Evolutionary conservation across 2,888 invertebrate genomes (phyloP).

Genomic region (Alcis repandata): DNA sequence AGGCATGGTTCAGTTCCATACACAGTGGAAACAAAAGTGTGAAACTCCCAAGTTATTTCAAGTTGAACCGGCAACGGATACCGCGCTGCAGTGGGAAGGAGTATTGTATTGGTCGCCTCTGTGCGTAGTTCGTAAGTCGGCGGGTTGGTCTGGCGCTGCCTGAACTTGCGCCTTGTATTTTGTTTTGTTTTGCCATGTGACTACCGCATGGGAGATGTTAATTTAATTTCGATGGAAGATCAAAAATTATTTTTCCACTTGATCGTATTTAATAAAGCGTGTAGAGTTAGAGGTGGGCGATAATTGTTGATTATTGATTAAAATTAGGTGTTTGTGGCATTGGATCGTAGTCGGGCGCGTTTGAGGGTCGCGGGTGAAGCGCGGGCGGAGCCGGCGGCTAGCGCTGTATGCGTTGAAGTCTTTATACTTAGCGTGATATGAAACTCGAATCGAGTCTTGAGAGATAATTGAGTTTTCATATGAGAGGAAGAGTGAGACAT

Average conservation of each 20-base stretch:
- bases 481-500: no score
- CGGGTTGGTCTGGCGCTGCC: slow-evolving; percentile 51
- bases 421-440: no score
- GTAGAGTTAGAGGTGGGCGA: slow-evolving; percentile 84
- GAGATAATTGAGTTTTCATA: no score
- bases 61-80: no score
- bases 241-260: slow-evolving; percentile 86
- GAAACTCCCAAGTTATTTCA: not conserved
- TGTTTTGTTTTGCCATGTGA: slow-evolving; percentile 75
- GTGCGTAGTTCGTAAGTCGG: slow-evolving; percentile 51
- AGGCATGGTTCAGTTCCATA: not conserved
- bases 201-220: slow-evolving; percentile 72
- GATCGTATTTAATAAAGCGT: slow-evolving; percentile 81
- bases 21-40: not conserved
- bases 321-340: slow-evolving; percentile 83
- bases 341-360: slow-evolving; percentile 68
- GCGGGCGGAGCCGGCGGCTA: slow-evolving; percentile 6
- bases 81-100: not conserved
- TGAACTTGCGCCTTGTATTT: slow-evolving; percentile 69
- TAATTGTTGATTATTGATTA: slow-evolving; percentile 87
- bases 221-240: slow-evolving; percentile 81
- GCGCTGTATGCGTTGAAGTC: not conserved
- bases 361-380: slow-evolving; percentile 11
- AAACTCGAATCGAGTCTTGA: no score
- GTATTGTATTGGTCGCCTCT: not conserved